A percentile compares a stretch with the other conserved stretches of the same genome.
These are phyloP conservation scores for Mionectes macconnelli DNA, from an alignment of 2,113 vertebrate species.

Conservation along the genomic window DNA sequence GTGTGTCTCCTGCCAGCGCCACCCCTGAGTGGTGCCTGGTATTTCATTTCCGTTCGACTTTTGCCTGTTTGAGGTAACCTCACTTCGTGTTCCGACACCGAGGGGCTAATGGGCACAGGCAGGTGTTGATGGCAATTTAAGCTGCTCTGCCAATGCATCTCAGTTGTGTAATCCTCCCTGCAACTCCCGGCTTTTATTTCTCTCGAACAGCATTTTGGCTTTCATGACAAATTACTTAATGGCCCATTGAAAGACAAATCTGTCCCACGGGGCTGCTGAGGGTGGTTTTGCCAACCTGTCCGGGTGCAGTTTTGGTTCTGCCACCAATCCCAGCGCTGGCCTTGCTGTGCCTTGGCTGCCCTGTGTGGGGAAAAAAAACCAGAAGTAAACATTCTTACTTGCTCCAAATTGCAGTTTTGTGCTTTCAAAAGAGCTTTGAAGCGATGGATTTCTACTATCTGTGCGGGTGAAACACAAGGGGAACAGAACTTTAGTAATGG, in stretches of 20 bases:
- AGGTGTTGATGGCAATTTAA: not conserved
- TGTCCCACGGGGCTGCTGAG: not conserved
- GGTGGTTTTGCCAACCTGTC: not conserved
- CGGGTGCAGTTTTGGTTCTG: not conserved
- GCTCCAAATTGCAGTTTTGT: not conserved
- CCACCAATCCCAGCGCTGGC: not conserved
- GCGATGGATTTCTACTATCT: not conserved
- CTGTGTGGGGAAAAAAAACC: not conserved
- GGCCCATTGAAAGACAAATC: not conserved
- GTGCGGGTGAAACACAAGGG: not conserved
- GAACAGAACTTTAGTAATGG: not conserved
- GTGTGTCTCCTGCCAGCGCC: not conserved
- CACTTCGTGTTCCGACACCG: rapidly evolving
- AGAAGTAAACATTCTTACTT: not conserved
- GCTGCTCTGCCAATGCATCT: not conserved
- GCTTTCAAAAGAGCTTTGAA: not conserved
- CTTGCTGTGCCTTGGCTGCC: not conserved
- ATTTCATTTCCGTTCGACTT: not conserved
- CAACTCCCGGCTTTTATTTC: not conserved
- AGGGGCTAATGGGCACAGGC: not conserved
- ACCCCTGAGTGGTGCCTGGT: rapidly evolving
- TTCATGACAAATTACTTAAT: not conserved
- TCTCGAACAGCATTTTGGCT: not conserved
- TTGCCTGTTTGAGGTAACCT: not conserved
- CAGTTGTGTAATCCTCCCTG: not conserved